Evolutionary conservation across 1,140 invertebrate genomes (phyloP).

Genomic region (Babylonia areolata): DNA sequence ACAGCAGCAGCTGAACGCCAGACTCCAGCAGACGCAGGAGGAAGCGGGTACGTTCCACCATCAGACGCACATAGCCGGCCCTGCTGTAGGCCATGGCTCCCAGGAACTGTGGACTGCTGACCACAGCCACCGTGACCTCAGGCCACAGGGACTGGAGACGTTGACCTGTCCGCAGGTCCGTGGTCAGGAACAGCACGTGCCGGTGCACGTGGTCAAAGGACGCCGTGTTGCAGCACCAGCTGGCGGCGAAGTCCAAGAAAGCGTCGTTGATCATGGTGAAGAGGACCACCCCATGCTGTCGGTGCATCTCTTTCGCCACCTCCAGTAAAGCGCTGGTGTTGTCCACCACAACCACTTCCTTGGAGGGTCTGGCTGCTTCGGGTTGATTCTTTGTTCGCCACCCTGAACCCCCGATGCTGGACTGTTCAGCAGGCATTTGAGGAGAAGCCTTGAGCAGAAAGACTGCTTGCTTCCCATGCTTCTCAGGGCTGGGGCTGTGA

Average conservation of each 20-base stretch:
- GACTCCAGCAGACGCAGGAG: constrained; percentile 50
- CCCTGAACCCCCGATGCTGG: no score
- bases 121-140: constrained; percentile 48
- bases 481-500: no score
- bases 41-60: constrained; percentile 59
- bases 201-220: constrained; percentile 57
- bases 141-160: constrained; percentile 58
- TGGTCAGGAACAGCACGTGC: constrained; percentile 61
- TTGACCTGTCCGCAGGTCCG: constrained; percentile 47
- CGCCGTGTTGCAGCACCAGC: constrained; percentile 66
- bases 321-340: constrained; percentile 43
- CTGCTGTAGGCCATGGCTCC: constrained; percentile 59
- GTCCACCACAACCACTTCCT: neutral
- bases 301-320: constrained; percentile 44
- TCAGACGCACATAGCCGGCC: constrained; percentile 62
- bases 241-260: constrained; percentile 60
- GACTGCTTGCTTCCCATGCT: no score
- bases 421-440: no score
- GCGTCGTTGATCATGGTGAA: constrained; percentile 64
- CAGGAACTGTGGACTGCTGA: neutral
- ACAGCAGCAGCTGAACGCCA: constrained; percentile 58
- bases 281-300: constrained; percentile 41
- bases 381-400: no score
- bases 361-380: no score
- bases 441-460: no score